Base-by-base conservation (phyloP, 2,113 vertebrate species). In the Alligator sinensis region DNA sequence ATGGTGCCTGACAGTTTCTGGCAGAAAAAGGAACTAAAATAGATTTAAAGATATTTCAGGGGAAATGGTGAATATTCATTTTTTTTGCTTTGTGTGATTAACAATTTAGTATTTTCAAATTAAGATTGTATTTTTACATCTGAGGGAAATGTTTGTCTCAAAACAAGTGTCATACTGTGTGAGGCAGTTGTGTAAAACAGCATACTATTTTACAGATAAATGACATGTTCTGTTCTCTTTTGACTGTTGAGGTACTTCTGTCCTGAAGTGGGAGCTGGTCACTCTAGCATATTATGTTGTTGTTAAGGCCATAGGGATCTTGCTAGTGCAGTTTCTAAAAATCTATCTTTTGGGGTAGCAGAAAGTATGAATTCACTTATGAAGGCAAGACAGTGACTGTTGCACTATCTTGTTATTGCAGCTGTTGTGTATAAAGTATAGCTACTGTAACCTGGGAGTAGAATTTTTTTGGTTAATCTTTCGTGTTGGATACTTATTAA, bases 1-100 rank as follows among this genome's bases (percentile, higher is more conserved):
- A 22, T 87, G 80, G 75, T 92, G 28, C 63, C 30, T 97, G 91
- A 77, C 72, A 91, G 76, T 95, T 96, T 91, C 90, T 96, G 84
- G 54, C 83, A 95, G 86, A 94, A 91, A 86, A 97, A 91, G 66
- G 75, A 89, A 70, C 54, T 80, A 92, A 30, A 38, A 64, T 3
- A 87, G 81, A 80, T 97, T 90, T 87, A 27, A 87, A 91, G 87
- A 92, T 86, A 80, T 30, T 85, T 61, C 61, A 91, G 89, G 54
- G 47, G 70, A 94, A 90, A 79, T 95, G 88, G 9, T 34, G 57
- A 90, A 2, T 90, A 70, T 77, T 66, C 38, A 66, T n/a, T 47
- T 47, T 8, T 47, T 47, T 47, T 83, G 14, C 66, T 25, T 19
- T n/a, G 4, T 4, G 21, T 24, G 21, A 74, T 38, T 47, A 74